Conservation (phyloP, 1,140 invertebrate genomes). For the Drosophila nasuta region DNA sequence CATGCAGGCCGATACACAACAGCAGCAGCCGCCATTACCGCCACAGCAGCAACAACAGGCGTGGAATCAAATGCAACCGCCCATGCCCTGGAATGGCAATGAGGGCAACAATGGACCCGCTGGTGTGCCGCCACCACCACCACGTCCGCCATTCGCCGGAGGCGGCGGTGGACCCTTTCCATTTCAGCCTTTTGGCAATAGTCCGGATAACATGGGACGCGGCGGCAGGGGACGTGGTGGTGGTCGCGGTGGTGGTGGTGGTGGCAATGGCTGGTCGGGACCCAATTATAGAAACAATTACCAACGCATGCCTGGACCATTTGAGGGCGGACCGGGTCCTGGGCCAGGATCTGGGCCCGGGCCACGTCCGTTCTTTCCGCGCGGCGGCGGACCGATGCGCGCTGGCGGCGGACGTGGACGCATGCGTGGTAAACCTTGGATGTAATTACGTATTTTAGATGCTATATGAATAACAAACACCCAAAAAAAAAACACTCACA, state of each 20-base stretch:
- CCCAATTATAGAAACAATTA: slow-evolving; percentile 67
- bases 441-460: slow-evolving; percentile 74
- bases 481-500: slow-evolving; percentile 17
- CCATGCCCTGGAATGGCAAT: slow-evolving; percentile 55
- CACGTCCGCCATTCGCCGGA: slow-evolving; percentile 59
- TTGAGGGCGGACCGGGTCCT: slow-evolving; percentile 59
- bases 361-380: slow-evolving; percentile 55
- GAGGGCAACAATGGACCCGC: slow-evolving; percentile 43
- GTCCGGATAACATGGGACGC: slow-evolving; percentile 64
- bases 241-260: slow-evolving; percentile 59
- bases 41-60: slow-evolving; percentile 43
- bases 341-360: slow-evolving; percentile 47
- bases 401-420: slow-evolving; percentile 60
- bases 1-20: slow-evolving; percentile 52
- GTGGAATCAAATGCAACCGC: slow-evolving; percentile 74
- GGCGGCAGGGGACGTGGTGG: slow-evolving; percentile 65
- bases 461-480: slow-evolving; percentile 43
- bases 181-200: slow-evolving; percentile 63
- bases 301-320: slow-evolving; percentile 62
- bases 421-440: slow-evolving; percentile 82
- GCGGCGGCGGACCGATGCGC: slow-evolving; percentile 65
- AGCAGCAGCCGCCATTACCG: slow-evolving; percentile 30
- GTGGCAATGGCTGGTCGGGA: slow-evolving; percentile 68
- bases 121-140: slow-evolving; percentile 67
- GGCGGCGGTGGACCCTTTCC: slow-evolving; percentile 45